Conservation (phyloP, 2,797 vertebrate species). For the Sphaeramia orbicularis region DNA sequence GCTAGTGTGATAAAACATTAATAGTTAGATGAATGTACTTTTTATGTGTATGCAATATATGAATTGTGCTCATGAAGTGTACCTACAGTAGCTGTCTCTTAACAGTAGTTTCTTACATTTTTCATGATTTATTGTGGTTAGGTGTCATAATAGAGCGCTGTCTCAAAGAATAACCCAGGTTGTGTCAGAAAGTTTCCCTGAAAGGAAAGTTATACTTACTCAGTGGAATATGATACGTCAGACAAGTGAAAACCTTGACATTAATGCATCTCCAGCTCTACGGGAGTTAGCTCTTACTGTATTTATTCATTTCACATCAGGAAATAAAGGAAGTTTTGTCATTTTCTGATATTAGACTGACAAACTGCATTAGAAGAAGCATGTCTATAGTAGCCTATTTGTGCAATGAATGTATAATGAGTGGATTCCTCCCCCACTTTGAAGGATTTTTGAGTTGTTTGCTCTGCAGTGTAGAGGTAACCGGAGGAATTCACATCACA, state of each 20-base stretch:
- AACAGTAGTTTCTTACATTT: conserved; percentile 6
- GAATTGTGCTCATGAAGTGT: conserved; percentile 21
- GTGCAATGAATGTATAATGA: conserved; percentile 23
- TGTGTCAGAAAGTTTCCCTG: neutral
- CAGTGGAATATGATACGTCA: neutral
- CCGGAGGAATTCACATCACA: conserved; percentile 25
- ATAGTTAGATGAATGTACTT: conserved; percentile 72
- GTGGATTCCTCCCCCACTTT: conserved; percentile 22
- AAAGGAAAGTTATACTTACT: neutral
- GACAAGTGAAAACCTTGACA: neutral
- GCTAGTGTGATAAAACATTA: conserved; percentile 58
- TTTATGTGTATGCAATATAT: conserved; percentile 46
- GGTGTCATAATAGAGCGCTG: neutral
- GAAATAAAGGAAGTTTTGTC: neutral
- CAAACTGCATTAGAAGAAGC: conserved; percentile 11
- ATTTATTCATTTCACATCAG: neutral
- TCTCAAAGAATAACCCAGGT: neutral
- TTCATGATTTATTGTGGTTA: conserved; percentile 13
- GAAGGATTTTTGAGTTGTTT: conserved; percentile 33
- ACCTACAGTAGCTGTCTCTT: conserved; percentile 2
- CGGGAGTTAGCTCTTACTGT: neutral
- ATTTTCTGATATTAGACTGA: conserved; percentile 8
- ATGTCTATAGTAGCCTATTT: neutral
- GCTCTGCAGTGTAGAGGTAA: conserved; percentile 25
- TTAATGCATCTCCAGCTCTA: neutral